A percentile compares a stretch with the other conserved stretches of the same genome.
These are phyloP conservation scores for Cybosia mesomella DNA, from an alignment of 2,888 invertebrate species.

Conservation along the genomic window DNA sequence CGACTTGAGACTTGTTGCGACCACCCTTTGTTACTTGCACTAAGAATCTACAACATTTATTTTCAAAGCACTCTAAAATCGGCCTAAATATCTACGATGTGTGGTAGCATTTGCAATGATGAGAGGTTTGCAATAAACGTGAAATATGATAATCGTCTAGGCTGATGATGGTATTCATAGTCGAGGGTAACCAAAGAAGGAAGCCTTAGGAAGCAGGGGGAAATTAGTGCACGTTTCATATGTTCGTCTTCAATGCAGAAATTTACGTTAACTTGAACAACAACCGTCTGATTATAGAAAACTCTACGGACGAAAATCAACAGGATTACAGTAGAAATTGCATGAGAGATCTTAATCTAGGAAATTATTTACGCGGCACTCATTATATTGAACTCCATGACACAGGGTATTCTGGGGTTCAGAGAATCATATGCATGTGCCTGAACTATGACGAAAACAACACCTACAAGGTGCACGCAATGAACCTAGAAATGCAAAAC, in stretches of 20 bases:
- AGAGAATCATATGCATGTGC: too few species aligned
- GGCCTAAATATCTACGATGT: slow-evolving; percentile 1
- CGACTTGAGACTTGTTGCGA: slow-evolving; percentile 76
- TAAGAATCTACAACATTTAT: slow-evolving; percentile 46
- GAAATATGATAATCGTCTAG: slow-evolving; percentile 84
- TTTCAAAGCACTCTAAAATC: slow-evolving; percentile 22
- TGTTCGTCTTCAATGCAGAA: slow-evolving; percentile 47
- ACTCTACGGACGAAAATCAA: too few species aligned
- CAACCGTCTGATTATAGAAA: too few species aligned
- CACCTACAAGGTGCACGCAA: too few species aligned
- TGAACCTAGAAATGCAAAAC: too few species aligned
- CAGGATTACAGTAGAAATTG: too few species aligned
- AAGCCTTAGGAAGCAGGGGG: slow-evolving; percentile 73
- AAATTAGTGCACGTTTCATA: slow-evolving; percentile 73
- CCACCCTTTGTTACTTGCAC: slow-evolving; percentile 68
- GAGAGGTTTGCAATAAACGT: slow-evolving; percentile 50
- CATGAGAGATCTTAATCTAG: too few species aligned
- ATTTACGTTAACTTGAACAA: not conserved
- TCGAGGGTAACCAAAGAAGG: slow-evolving; percentile 66
- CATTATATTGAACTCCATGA: too few species aligned
- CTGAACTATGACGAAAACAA: too few species aligned
- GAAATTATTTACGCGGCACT: too few species aligned
- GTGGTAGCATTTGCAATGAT: slow-evolving; percentile 12
- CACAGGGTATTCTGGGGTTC: too few species aligned
- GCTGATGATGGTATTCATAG: slow-evolving; percentile 84